These are phyloP conservation scores for human (Homo sapiens) DNA, from an alignment of 2,113 vertebrate genomes.

Conservation along the genomic window DNA sequence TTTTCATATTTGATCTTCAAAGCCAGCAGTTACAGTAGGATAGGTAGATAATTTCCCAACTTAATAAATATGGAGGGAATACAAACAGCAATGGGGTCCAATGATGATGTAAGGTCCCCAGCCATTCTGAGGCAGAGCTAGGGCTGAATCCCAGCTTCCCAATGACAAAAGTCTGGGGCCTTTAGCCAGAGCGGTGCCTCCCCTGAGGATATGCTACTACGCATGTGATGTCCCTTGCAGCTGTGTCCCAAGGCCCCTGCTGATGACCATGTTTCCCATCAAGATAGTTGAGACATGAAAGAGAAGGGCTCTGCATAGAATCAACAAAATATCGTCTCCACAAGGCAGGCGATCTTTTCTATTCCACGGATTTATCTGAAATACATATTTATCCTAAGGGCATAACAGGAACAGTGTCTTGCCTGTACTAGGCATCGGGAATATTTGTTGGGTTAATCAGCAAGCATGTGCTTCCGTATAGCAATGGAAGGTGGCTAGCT, in stretches of 20 bases:
- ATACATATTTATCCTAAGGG: not conserved
- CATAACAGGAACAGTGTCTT: not conserved
- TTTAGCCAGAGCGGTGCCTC: accelerated
- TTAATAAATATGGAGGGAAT: not conserved
- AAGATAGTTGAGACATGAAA: not conserved
- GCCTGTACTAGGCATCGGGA: accelerated
- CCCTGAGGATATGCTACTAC: accelerated
- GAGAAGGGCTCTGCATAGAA: not conserved
- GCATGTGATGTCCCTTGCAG: no score
- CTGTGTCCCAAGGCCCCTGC: accelerated
- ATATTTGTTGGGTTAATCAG: not conserved
- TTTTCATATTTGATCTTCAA: not conserved
- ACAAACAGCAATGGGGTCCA: accelerated
- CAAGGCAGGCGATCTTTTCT: not conserved
- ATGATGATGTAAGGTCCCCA: not conserved
- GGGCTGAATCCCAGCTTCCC: not conserved
- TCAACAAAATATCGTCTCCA: accelerated
- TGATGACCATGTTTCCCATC: not conserved
- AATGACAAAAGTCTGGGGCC: accelerated
- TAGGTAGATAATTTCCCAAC: not conserved
- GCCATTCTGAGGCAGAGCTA: not conserved
- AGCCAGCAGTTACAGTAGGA: not conserved
- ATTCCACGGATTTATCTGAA: no score
- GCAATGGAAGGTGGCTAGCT: not conserved
- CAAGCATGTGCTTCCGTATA: not conserved